Base-by-base conservation (phyloP, 2,113 vertebrate genomes). In the Etheostoma cragini region DNA sequence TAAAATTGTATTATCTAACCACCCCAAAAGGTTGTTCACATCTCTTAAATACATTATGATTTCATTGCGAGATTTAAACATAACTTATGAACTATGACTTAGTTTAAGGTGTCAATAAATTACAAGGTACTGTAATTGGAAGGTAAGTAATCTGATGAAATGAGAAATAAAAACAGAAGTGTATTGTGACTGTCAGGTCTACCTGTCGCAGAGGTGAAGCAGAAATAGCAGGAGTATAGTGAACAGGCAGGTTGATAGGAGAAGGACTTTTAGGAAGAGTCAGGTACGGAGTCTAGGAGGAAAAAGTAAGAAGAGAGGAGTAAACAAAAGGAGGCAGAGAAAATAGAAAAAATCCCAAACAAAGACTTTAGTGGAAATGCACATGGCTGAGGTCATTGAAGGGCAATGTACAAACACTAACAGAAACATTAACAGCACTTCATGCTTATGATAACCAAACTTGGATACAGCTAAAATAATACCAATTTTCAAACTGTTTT, bases 201-300 rank as follows among this genome's bases (percentile, higher is more conserved):
- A 96, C 95, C 95, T 96, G 93, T 80, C 92, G 90, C 60, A 94
- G 62, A 71, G 94, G 91, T 30, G 95, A 95, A 35, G 94, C 91
- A 82, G 94, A 91, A 50, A 95, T 78, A 82, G 95, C 94, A 64
- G 94, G 95, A 66, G 95, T 95, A 88, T 94, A 95, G 93, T 95
- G 89, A 57, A 91, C 30, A 53, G 95, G 95, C 2, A 96, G 89
- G 89, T 86, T 91, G 89, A 96, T 30, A 77, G 95, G 95, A 80
- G 95, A 95, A 42, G 80, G 78, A 45, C 85, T 74, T 85, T 92
- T 82, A 49, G 92, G 87, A 77, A 94, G 73, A 54, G 78, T 87
- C 82, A 90, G 69, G 84, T 81, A 89, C 47, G 92, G 88, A 46
- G 89, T 90, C 94, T 94, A 50, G 3, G 30, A 68, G 69, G 6